A percentile compares a stretch with the other conserved stretches of the same genome.
Evolutionary conservation across 2,113 vertebrate species (phyloP).

Genomic region (Apus apus): DNA sequence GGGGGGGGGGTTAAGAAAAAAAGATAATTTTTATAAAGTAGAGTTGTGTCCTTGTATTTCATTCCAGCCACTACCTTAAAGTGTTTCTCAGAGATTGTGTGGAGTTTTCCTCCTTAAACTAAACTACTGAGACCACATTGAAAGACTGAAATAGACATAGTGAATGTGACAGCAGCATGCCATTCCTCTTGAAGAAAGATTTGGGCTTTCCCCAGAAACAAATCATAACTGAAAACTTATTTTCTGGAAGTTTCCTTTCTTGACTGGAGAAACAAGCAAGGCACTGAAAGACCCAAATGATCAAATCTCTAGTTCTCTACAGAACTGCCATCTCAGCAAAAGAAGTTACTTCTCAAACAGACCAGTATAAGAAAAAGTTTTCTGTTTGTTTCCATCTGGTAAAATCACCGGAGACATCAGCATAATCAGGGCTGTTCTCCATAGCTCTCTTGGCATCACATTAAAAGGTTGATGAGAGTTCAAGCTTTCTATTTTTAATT

Average conservation of each 20-base stretch:
- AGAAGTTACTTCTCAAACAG: neutral
- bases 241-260: no score
- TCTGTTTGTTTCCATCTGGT: neutral
- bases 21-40: neutral
- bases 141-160: neutral
- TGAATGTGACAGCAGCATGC: neutral
- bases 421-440: neutral
- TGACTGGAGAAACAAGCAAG: no score
- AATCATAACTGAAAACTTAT: neutral
- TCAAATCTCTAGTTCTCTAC: no score
- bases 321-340: neutral
- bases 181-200: neutral
- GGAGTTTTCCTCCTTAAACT: neutral
- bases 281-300: no score
- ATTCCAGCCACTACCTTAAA: neutral
- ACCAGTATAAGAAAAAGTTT: neutral
- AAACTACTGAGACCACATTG: neutral
- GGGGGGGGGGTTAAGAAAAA: neutral
- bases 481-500: neutral
- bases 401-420: neutral
- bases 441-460: neutral
- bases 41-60: neutral
- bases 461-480: neutral
- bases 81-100: neutral
- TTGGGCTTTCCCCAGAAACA: neutral